Conservation (phyloP, 1,140 invertebrate species). For the Vanessa tameamea region DNA sequence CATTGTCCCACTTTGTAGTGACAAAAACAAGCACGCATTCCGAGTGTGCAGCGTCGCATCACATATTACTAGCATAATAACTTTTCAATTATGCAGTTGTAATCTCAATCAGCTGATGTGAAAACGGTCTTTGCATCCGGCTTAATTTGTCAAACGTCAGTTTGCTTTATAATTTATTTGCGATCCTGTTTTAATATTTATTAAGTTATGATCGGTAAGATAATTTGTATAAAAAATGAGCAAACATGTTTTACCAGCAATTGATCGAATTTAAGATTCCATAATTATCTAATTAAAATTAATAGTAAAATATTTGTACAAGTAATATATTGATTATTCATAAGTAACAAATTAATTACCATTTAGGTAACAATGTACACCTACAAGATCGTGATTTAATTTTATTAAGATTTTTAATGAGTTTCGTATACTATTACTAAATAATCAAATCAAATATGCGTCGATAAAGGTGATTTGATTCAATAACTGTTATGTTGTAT, state of each 20-base stretch:
- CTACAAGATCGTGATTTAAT: no score
- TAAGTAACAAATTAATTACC: no score
- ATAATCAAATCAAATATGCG: background rate
- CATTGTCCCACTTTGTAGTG: constrained; percentile 36
- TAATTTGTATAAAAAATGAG: no score
- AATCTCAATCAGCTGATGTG: constrained; percentile 40
- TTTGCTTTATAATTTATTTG: background rate
- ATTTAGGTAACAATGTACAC: no score
- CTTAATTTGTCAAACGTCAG: constrained; percentile 6
- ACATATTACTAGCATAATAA: constrained; percentile 33
- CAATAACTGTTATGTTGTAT: background rate
- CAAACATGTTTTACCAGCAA: no score
- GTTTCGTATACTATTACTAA: no score
- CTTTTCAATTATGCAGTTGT: constrained; percentile 33
- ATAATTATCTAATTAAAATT: no score
- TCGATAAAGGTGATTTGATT: background rate
- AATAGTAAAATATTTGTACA: no score
- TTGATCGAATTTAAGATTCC: no score
- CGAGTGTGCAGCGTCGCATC: constrained; percentile 33
- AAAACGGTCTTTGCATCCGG: constrained; percentile 38
- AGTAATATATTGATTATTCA: no score
- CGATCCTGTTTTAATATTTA: background rate
- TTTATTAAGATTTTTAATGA: no score
- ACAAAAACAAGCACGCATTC: constrained; percentile 46
- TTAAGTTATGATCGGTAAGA: background rate